These are phyloP conservation scores for Pollicipes pollicipes DNA, from an alignment of 1,140 invertebrate species.

Conservation along the genomic window DNA sequence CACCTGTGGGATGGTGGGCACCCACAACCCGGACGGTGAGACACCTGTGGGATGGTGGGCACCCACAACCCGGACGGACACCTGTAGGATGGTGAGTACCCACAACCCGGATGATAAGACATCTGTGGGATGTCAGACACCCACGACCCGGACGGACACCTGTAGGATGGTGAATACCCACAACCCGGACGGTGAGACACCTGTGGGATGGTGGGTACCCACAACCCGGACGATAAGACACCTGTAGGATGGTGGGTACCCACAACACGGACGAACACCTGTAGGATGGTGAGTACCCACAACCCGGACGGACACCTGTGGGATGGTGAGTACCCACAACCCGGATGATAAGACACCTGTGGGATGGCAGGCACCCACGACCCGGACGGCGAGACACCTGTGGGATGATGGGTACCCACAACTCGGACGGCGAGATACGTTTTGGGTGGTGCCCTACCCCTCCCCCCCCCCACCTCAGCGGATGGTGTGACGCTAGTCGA, in stretches of 20 bases:
- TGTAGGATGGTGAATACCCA: conserved; percentile 60
- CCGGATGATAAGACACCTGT: too few relatives aligned
- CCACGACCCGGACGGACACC: conserved; percentile 72
- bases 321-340: conserved; percentile 63
- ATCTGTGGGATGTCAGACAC: too few relatives aligned
- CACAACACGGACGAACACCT: conserved; percentile 76
- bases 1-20: too few relatives aligned
- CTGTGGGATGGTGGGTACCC: conserved; percentile 58
- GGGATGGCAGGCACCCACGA: conserved; percentile 65
- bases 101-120: conserved; percentile 77
- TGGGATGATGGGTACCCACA: conserved; percentile 61
- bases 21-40: conserved; percentile 74
- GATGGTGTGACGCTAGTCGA: too few relatives aligned
- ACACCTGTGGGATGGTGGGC: too few relatives aligned
- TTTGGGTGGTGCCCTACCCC: too few relatives aligned
- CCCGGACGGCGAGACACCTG: conserved; percentile 75
- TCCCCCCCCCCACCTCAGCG: too few relatives aligned
- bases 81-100: too few relatives aligned
- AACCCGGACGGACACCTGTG: conserved; percentile 81
- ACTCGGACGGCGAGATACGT: conserved; percentile 78
- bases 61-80: conserved; percentile 74
- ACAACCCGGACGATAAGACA: conserved; percentile 77
- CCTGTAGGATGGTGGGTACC: too few relatives aligned
- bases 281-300: conserved; percentile 57
- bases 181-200: conserved; percentile 78